Base-by-base conservation (phyloP, 92 coral and sea anemone species). In the Zoanthus sociatus region DNA sequence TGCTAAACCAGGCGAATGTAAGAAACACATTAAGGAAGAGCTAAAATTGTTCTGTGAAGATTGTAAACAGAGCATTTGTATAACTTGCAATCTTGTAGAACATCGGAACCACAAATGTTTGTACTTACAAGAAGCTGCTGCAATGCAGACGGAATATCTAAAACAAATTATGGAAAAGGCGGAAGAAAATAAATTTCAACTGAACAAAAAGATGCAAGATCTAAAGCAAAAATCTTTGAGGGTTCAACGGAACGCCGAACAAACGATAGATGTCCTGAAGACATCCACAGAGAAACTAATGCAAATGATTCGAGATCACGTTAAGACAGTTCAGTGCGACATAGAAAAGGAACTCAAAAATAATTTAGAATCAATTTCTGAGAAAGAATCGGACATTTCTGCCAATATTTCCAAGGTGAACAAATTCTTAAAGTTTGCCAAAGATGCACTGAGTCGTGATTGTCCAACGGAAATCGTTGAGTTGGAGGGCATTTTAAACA, bases 391-490 rank as follows among this genome's bases (percentile, higher is more conserved):
- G 14, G 14, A 4, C 5, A 31, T 54, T 78, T 56, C 17, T 14
- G 5, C 53, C 7, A 55, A 55, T 17, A 17, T 55, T 47, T 54
- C 83, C 16, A 78, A 78, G 26, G 33, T 32, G 3, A 45, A 78
- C 56, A 70, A 78, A 11, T 78, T 68, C 83, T 26, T 78, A 7
- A 78, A 78, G 53, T 78, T 78, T 42, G 68, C 69, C 18, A n/a
- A 32, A 56, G 83, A 78, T 55, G 50, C 56, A 10, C 71, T 78
- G 2, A 70, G 58, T 8, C 71, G 83, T 32, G 71, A 50, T 4
- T 78, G 83, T 58, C 69, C 46, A 21, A 47, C 83, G 6, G 83
- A 78, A 78, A 78, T 78, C 56, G 33, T 78, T 21, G 83, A 78
- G 16, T 58, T 78, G 51, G 58, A 78, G 32, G 70, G 53, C 1